A percentile compares a stretch with the other conserved stretches of the same genome.
These are phyloP conservation scores for Epinephelus awoara DNA, from an alignment of 2,797 vertebrate genomes.

Conservation along the genomic window DNA sequence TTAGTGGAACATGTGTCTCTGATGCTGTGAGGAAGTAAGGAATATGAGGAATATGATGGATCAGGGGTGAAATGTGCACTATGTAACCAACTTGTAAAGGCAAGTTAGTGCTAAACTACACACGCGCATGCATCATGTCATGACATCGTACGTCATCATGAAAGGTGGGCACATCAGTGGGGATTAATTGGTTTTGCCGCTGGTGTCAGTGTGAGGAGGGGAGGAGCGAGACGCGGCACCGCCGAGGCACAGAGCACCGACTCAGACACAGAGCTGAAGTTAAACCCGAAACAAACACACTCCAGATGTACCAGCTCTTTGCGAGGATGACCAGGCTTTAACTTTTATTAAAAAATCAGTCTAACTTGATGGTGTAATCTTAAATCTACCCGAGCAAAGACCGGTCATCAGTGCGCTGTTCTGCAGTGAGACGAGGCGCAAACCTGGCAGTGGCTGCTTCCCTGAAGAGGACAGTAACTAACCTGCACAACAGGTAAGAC, in stretches of 20 bases:
- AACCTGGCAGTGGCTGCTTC: not conserved
- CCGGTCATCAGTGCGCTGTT: not conserved
- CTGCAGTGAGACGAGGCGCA: not conserved
- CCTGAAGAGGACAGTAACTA: slow-evolving; percentile 5
- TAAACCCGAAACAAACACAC: slow-evolving; percentile 13
- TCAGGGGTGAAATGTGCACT: not conserved
- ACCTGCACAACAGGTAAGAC: slow-evolving; percentile 66
- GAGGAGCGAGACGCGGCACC: slow-evolving; percentile 46
- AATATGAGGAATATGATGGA: not conserved
- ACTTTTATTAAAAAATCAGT: no score
- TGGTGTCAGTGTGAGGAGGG: slow-evolving; percentile 20
- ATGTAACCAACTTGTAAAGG: no score
- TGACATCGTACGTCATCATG: not conserved
- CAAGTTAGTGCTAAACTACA: not conserved
- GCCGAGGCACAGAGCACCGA: not conserved
- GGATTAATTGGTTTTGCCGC: not conserved
- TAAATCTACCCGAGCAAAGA: not conserved
- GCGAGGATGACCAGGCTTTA: not conserved
- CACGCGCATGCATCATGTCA: not conserved
- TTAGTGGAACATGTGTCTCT: no score
- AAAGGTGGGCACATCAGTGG: not conserved
- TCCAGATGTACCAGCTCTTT: not conserved
- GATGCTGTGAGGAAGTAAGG: no score
- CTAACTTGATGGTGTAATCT: not conserved
- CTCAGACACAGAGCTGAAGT: not conserved